Conservation (phyloP, 1,140 invertebrate species). For the Parapsyche elsis region DNA sequence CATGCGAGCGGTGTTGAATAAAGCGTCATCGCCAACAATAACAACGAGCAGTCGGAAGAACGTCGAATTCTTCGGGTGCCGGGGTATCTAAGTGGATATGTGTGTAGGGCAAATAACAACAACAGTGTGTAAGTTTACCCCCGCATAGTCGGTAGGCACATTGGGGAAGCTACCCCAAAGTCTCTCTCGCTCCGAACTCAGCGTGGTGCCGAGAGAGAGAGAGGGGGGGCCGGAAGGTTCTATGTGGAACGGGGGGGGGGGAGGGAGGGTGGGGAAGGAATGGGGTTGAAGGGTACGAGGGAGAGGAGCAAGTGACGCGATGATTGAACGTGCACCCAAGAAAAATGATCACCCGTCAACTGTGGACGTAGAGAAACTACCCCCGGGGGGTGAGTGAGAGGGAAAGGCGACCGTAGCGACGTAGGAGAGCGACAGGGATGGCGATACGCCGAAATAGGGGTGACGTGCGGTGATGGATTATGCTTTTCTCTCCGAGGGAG, state of each 20-base stretch:
- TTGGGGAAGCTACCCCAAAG: constrained; percentile 25
- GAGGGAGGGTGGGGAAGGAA: constrained; percentile 64
- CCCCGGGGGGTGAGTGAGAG: constrained; percentile 64
- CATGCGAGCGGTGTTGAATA: neutral
- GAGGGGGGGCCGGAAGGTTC: constrained; percentile 57
- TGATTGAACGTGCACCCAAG: constrained; percentile 69
- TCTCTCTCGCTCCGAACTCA: constrained; percentile 51
- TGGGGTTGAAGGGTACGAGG: constrained; percentile 58
- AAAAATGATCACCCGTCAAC: constrained; percentile 71
- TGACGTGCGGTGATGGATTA: constrained; percentile 70
- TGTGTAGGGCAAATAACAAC: constrained; percentile 43
- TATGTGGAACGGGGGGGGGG: constrained; percentile 46
- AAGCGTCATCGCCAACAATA: neutral
- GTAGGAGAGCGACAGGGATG: constrained; percentile 58
- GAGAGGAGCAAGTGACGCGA: constrained; percentile 67
- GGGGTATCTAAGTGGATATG: constrained; percentile 44
- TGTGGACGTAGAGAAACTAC: constrained; percentile 70
- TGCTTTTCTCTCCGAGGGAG: constrained; percentile 68
- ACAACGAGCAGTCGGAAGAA: neutral
- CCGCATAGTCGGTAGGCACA: constrained; percentile 4
- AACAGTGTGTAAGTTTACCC: constrained; percentile 34
- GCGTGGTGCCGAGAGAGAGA: constrained; percentile 65
- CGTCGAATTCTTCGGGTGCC: constrained; percentile 26
- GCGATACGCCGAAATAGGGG: constrained; percentile 66
- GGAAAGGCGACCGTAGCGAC: constrained; percentile 55